Percentiles rank a stretch among this genome's conserved stretches.
Evolutionary conservation across 1,140 invertebrate genomes (phyloP).

Genomic region (Euura saliciscinereae): DNA sequence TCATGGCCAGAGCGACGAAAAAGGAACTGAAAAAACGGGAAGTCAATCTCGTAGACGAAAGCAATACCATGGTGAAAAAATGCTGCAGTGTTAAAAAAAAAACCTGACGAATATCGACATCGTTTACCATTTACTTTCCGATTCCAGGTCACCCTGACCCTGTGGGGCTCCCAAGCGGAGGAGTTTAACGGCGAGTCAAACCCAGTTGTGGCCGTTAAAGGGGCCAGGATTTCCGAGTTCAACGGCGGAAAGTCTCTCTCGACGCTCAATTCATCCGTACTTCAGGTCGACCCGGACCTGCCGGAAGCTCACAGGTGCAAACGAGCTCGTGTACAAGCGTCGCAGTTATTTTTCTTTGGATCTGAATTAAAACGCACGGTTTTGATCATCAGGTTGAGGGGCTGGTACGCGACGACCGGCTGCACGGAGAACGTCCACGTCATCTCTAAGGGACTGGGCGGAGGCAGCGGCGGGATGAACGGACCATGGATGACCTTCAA

Average conservation of each 20-base stretch:
- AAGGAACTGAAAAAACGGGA: slow-evolving; percentile 91
- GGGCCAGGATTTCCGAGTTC: slow-evolving; percentile 74
- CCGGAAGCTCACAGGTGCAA: slow-evolving; percentile 75
- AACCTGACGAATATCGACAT: too few relatives aligned
- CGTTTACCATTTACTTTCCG: slow-evolving; percentile 14
- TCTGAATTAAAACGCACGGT: neutral
- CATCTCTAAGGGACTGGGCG: slow-evolving; percentile 40
- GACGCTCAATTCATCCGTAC: slow-evolving; percentile 62
- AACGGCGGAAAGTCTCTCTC: slow-evolving; percentile 75
- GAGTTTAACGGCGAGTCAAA: slow-evolving; percentile 78
- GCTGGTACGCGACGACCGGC: slow-evolving; percentile 89
- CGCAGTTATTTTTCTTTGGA: too few relatives aligned
- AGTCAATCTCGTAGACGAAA: slow-evolving; percentile 85
- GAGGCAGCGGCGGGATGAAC: slow-evolving; percentile 29
- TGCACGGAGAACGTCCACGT: slow-evolving; percentile 59
- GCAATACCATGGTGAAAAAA: slow-evolving; percentile 71
- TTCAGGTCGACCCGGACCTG: slow-evolving; percentile 89
- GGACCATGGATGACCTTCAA: slow-evolving; percentile 69
- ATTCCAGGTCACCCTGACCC: slow-evolving; percentile 66
- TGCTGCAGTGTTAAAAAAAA: too few relatives aligned
- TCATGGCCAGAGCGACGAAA: slow-evolving; percentile 76
- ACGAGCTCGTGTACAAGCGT: neutral
- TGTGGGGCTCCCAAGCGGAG: slow-evolving; percentile 85
- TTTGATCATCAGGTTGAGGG: slow-evolving; percentile 65
- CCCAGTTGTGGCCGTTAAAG: slow-evolving; percentile 86